Evolutionary conservation across 2,888 invertebrate species (phyloP).

Genomic region (Phyto melanocephala): DNA sequence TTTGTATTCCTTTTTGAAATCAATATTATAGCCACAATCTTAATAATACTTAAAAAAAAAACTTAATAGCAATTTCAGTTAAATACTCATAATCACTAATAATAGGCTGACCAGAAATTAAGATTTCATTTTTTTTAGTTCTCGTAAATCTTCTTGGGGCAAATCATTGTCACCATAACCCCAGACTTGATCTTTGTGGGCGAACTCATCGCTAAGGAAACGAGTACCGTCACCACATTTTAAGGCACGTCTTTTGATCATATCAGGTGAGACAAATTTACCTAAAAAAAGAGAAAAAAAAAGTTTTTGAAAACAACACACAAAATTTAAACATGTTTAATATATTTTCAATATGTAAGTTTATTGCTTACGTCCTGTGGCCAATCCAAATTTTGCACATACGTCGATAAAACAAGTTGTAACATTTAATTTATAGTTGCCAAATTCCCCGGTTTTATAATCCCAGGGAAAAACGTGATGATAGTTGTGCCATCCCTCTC

Average conservation of each 20-base stretch:
- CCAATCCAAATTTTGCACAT: conserved; percentile 89
- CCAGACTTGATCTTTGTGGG: conserved; percentile 80
- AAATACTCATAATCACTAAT: not conserved
- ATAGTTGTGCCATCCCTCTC: conserved; percentile 92
- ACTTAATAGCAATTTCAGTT: conserved; percentile 38
- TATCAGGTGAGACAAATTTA: conserved; percentile 81
- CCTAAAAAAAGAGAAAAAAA: conserved; percentile 68
- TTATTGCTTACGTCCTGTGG: conserved; percentile 84
- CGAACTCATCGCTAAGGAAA: conserved; percentile 75
- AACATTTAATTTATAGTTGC: conserved; percentile 83
- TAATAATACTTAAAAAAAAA: conserved; percentile 11
- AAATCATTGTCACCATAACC: conserved; percentile 84
- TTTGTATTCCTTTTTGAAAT: conserved; percentile 6
- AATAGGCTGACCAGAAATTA: conserved; percentile 66
- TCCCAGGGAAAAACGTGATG: conserved; percentile 88
- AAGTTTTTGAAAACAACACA: not conserved
- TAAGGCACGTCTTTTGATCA: conserved; percentile 81
- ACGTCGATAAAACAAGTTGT: conserved; percentile 90
- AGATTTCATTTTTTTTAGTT: conserved; percentile 80
- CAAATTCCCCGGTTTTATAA: conserved; percentile 85
- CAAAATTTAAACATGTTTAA: no score
- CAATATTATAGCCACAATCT: not conserved
- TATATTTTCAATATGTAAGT: no score
- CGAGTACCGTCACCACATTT: conserved; percentile 83
- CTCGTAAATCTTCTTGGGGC: conserved; percentile 80